Percentiles rank a stretch among this genome's conserved stretches.
Conservation (phyloP, 1,140 invertebrate species). For the Marisa cornuarietis region DNA sequence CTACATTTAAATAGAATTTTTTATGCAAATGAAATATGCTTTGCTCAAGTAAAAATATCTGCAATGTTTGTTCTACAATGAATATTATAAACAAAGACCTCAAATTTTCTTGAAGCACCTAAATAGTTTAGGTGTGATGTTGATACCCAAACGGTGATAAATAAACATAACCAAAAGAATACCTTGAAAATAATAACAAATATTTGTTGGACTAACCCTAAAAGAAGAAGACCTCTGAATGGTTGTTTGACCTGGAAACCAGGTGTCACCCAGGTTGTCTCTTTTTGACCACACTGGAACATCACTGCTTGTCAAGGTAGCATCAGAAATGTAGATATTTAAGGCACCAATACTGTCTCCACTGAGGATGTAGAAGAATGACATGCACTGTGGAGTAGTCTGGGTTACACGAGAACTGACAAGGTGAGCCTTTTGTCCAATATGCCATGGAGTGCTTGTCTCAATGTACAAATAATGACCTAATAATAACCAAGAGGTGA, state of each 20-base stretch:
- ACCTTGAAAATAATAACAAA: too few relatives aligned
- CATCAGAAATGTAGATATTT: slow-evolving; percentile 15
- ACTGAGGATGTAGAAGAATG: slow-evolving; percentile 82
- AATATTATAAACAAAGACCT: too few relatives aligned
- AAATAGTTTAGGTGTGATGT: too few relatives aligned
- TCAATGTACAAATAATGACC: slow-evolving; percentile 56
- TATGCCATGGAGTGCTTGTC: slow-evolving; percentile 19
- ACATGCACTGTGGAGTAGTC: slow-evolving; percentile 44
- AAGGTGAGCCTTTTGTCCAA: slow-evolving; percentile 52
- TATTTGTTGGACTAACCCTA: slow-evolving; percentile 6
- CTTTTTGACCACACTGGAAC: slow-evolving; percentile 38
- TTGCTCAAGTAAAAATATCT: too few relatives aligned
- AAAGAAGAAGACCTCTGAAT: slow-evolving; percentile 23
- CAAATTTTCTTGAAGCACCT: too few relatives aligned
- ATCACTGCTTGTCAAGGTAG: slow-evolving; percentile 9
- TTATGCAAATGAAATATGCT: too few relatives aligned
- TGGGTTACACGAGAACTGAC: slow-evolving; percentile 48
- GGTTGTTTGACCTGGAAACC: slow-evolving; percentile 48
- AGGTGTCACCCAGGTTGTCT: slow-evolving; percentile 46
- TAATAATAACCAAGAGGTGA: neutral
- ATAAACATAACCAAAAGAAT: too few relatives aligned
- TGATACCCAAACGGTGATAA: too few relatives aligned
- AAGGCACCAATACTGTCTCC: slow-evolving; percentile 64
- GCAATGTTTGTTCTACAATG: too few relatives aligned
- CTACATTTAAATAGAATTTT: too few relatives aligned